Evolutionary conservation across 1,140 invertebrate species (phyloP).

Genomic region (Aethina tumida): DNA sequence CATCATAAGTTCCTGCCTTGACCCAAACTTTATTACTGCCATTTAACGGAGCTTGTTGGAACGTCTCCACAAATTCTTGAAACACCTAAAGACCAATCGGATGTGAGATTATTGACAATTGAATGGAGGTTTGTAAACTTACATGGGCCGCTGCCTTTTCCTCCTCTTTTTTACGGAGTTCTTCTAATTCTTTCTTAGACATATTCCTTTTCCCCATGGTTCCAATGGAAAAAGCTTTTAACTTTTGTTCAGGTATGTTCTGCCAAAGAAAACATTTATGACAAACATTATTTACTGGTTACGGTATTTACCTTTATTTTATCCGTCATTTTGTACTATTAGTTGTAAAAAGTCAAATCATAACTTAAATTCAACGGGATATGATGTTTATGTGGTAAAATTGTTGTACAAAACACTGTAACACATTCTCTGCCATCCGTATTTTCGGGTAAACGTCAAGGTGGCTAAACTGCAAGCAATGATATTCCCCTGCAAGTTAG

Average conservation of each 20-base stretch:
- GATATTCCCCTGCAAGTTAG: too few species aligned
- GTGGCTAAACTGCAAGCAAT: too few species aligned
- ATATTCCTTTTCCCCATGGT: conserved; percentile 70
- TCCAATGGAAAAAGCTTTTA: conserved; percentile 74
- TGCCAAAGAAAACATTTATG: conserved; percentile 8
- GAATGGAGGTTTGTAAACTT: conserved; percentile 21
- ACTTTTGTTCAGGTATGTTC: conserved; percentile 58
- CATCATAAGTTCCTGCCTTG: conserved; percentile 93
- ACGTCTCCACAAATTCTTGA: conserved; percentile 95
- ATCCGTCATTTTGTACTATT: conserved; percentile 11
- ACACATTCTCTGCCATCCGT: too few species aligned
- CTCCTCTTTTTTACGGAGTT: conserved; percentile 81
- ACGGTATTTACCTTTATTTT: conserved; percentile 13
- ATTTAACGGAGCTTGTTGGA: conserved; percentile 75
- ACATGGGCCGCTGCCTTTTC: conserved; percentile 76
- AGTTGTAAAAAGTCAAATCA: not conserved
- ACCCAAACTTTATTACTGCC: conserved; percentile 89
- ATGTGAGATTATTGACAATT: conserved; percentile 11
- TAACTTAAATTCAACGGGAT: too few species aligned
- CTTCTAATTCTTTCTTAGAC: conserved; percentile 81
- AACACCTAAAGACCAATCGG: conserved; percentile 56
- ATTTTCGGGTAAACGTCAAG: too few species aligned
- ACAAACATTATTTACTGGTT: not conserved
- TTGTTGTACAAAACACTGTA: too few species aligned
- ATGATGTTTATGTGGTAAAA: too few species aligned